Conservation (phyloP, 35 echinoderm and acorn worm genomes). For the Anneissia japonica region DNA sequence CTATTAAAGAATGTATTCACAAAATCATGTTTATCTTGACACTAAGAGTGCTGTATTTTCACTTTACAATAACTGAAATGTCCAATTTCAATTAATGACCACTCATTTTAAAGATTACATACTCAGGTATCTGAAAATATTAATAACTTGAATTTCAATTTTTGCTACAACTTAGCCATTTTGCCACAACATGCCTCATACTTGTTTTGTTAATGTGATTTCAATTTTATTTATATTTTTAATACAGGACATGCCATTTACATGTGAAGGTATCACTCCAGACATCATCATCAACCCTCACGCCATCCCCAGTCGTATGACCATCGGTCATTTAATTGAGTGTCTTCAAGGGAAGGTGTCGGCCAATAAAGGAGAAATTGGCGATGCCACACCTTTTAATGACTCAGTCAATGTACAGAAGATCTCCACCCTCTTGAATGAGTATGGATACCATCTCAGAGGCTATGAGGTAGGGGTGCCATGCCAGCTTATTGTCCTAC, state of each 20-base stretch:
- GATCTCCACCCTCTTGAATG: slow-evolving; percentile 83
- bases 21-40: too few species aligned
- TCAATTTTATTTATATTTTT: background rate
- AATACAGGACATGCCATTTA: slow-evolving; percentile 91
- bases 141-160: too few species aligned
- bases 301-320: slow-evolving; percentile 98
- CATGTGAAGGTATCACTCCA: slow-evolving; percentile 84
- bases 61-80: too few species aligned
- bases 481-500: too few species aligned
- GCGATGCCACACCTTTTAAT: slow-evolving; percentile 95
- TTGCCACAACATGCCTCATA: too few species aligned
- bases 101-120: too few species aligned
- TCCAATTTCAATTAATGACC: too few species aligned
- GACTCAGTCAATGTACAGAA: slow-evolving; percentile 97
- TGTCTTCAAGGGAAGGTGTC: slow-evolving; percentile 98
- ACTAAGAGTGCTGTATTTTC: too few species aligned
- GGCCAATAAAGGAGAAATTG: slow-evolving; percentile 94
- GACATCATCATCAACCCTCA: slow-evolving; percentile 99
- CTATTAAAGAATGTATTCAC: too few species aligned
- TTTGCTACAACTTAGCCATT: too few species aligned
- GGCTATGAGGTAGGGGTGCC: slow-evolving; percentile 78
- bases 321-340: slow-evolving; percentile 97
- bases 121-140: too few species aligned
- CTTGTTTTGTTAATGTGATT: background rate
- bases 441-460: slow-evolving; percentile 94